A percentile compares a stretch with the other conserved stretches of the same genome.
These are phyloP conservation scores for Gasterosteus aculeatus DNA, from an alignment of 2,113 vertebrate species.

Conservation along the genomic window DNA sequence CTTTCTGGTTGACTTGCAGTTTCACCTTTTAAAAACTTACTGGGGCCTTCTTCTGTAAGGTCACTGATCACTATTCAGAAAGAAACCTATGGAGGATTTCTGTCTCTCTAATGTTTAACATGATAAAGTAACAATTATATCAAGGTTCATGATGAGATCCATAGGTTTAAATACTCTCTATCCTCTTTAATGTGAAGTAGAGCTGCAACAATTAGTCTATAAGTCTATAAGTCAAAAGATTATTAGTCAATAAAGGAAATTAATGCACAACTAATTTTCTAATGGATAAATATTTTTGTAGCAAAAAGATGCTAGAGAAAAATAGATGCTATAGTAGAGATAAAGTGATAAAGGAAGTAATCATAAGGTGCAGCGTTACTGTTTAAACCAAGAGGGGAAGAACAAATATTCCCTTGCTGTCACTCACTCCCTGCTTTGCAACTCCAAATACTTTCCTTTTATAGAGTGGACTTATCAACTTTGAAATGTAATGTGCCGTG, in stretches of 20 bases:
- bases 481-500: conserved; percentile 19
- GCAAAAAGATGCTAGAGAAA: too few relatives aligned
- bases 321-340: too few relatives aligned
- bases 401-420: conserved; percentile 13
- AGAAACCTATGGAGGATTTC: conserved; percentile 23
- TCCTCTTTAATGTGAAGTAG: neutral
- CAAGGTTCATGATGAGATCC: neutral
- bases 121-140: neutral
- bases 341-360: neutral
- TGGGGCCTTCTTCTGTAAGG: conserved; percentile 33
- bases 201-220: neutral
- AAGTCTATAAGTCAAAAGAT: neutral
- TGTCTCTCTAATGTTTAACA: neutral
- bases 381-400: neutral
- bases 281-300: neutral
- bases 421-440: conserved; percentile 24
- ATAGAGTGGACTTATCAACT: conserved; percentile 14
- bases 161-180: neutral
- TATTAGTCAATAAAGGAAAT: neutral
- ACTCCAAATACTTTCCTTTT: conserved; percentile 22
- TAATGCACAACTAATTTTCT: neutral
- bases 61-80: neutral
- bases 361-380: neutral
- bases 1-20: conserved; percentile 46
- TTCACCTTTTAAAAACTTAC: conserved; percentile 52